These are phyloP conservation scores for Plecturocebus donacophilus DNA, from an alignment of 2,113 vertebrate species.

Conservation along the genomic window DNA sequence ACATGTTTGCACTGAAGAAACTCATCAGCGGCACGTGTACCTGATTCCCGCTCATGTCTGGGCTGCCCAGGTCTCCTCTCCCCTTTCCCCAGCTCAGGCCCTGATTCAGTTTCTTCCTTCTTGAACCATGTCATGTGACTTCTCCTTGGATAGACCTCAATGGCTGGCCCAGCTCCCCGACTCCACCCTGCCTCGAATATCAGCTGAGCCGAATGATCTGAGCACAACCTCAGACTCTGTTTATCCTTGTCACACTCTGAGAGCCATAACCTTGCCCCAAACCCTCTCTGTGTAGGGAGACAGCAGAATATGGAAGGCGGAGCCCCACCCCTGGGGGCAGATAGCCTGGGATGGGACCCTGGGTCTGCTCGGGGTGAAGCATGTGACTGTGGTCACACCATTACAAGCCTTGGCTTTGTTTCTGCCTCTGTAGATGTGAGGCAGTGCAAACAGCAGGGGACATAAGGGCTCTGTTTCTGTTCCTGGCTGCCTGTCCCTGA, in stretches of 20 bases:
- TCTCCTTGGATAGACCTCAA: neutral
- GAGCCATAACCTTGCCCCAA: neutral
- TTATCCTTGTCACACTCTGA: neutral
- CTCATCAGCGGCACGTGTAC: neutral
- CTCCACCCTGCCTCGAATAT: neutral
- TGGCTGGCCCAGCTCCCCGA: neutral
- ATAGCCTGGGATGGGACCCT: neutral
- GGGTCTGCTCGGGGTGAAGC: neutral
- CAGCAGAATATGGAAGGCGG: accelerated
- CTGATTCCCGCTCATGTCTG: neutral
- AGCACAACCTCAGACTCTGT: neutral
- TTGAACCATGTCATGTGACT: neutral
- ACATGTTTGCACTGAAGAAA: neutral
- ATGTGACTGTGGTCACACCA: neutral
- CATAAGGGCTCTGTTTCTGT: neutral
- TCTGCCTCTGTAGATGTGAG: neutral
- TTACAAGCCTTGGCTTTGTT: neutral
- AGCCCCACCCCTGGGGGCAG: accelerated
- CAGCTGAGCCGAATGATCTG: neutral
- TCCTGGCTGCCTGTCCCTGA: neutral
- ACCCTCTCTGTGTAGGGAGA: neutral
- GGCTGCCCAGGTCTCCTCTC: neutral
- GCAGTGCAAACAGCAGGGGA: accelerated
- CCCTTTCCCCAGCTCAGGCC: neutral
- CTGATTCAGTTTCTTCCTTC: neutral